Evolutionary conservation across 2,888 invertebrate genomes (phyloP), one percentile per base, ranked within the genome.

Genomic region (Abrostola tripartita): DNA sequence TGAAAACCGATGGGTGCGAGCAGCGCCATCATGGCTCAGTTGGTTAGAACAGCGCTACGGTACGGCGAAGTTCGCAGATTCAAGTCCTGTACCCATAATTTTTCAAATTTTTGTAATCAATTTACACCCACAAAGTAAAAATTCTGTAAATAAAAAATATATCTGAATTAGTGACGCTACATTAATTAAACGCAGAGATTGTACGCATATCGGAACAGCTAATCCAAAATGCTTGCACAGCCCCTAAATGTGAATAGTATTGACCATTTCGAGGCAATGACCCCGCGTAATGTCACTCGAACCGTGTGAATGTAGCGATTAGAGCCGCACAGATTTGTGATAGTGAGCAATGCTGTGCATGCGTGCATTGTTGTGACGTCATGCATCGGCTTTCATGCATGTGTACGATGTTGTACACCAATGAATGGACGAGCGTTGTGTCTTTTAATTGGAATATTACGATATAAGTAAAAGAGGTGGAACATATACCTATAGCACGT

Each of bases 181-280:
- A n/a, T n/a, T n/a, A n/a, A n/a, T n/a, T n/a, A n/a, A 44, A 59
- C 52, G 60, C 47, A 41, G n/a, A 57, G 66, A 72, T 65, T 57
- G 54, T 37, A 38, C 44, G 24, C 66, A 71, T 71, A 71, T 57
- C 65, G 35, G 54, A 70, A 12, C 52, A 36, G 66, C 50, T 76
- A 71, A 71, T 72, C 72, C 61, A 61, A 65, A 57, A 38, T 72
- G 71, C 66, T 70, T 52, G 41, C 71, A 59, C 12, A 51, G 41
- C 37, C 47, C 38, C 42, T 42, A 42, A 53, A 5, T 64, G 51
- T 47, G 41, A 12, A 52, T 61, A 65, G 66, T 55, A 65, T 61
- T 71, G 76, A 71, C 76, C 54, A 37, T 37, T 38, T 37, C 38
- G 54, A 64, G 57, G 41, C 65, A 37, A 65, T 55, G 57, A 57